Percentiles rank a stretch among this genome's conserved stretches.
phyloP scores from a whole-genome alignment of 2,888 invertebrate species.

The Amphimallon solstitiale region DNA sequence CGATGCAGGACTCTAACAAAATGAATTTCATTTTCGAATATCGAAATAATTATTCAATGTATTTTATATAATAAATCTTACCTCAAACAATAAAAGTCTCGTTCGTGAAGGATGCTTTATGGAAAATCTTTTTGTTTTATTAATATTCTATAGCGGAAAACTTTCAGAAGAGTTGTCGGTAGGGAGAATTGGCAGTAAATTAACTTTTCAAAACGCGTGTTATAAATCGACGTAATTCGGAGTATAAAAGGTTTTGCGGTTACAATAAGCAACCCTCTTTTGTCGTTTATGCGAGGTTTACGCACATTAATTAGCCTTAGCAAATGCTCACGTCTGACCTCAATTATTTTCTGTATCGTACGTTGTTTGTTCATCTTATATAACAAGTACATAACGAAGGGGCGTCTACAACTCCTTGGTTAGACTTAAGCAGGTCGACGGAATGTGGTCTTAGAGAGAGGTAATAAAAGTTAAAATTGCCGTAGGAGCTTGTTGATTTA shows the following conservation, averaged over 20 bases:
- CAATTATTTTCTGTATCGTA: neutral
- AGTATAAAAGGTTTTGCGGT: conserved; percentile 25
- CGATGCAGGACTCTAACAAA: no score
- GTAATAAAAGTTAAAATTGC: conserved; percentile 30
- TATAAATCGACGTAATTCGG: conserved; percentile 16
- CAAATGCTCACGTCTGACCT: neutral
- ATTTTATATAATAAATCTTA: neutral
- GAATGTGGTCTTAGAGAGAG: conserved; percentile 8
- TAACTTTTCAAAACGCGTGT: conserved; percentile 24
- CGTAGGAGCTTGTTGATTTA: conserved; percentile 30
- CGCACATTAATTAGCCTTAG: conserved; percentile 13
- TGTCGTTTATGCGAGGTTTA: conserved; percentile 2
- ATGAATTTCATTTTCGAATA: no score
- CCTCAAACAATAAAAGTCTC: neutral
- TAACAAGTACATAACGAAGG: conserved; percentile 25
- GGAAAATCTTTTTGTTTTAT: conserved; percentile 14
- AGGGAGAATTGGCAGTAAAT: conserved; percentile 22
- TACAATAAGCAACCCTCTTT: conserved; percentile 8
- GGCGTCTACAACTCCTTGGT: conserved; percentile 13
- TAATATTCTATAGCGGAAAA: neutral
- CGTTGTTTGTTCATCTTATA: conserved; percentile 8
- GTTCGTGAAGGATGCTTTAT: neutral
- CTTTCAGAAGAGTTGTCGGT: neutral
- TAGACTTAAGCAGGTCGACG: conserved; percentile 11
- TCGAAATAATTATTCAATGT: conserved; percentile 1